Evolutionary conservation across 2,888 invertebrate species (phyloP).

Genomic region (Andrena bicolor): DNA sequence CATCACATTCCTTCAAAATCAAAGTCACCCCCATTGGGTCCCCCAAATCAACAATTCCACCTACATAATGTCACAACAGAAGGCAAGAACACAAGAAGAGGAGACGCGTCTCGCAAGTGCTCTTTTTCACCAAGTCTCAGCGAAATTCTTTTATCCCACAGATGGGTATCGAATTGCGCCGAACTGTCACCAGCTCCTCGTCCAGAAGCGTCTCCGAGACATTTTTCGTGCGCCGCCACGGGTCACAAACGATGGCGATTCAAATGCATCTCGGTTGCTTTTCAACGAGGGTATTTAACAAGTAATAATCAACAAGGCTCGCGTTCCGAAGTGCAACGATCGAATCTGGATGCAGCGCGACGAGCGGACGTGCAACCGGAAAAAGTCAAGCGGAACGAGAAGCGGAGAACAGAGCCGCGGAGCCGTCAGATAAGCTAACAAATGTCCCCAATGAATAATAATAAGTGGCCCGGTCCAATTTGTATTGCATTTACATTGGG

Average conservation of each 20-base stretch:
- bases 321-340: constrained; percentile 35
- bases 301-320: constrained; percentile 55
- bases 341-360: constrained; percentile 20
- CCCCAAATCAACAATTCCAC: too few relatives aligned
- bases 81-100: too few relatives aligned
- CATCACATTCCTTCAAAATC: too few relatives aligned
- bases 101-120: too few relatives aligned
- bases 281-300: constrained; percentile 47
- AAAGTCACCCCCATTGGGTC: too few relatives aligned
- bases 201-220: constrained; percentile 8
- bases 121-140: too few relatives aligned
- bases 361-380: constrained; percentile 24
- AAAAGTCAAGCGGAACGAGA: constrained; percentile 44
- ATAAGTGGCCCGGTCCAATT: constrained; percentile 80
- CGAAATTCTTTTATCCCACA: too few relatives aligned
- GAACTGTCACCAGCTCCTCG: not conserved
- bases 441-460: constrained; percentile 82
- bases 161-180: not conserved
- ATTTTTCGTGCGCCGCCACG: not conserved
- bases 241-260: constrained; percentile 37
- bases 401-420: constrained; percentile 43
- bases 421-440: constrained; percentile 81
- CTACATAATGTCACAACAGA: too few relatives aligned
- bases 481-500: constrained; percentile 81
- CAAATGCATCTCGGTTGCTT: constrained; percentile 19